Evolutionary conservation across 1,140 invertebrate genomes (phyloP).

Genomic region (Drosophila willistoni): DNA sequence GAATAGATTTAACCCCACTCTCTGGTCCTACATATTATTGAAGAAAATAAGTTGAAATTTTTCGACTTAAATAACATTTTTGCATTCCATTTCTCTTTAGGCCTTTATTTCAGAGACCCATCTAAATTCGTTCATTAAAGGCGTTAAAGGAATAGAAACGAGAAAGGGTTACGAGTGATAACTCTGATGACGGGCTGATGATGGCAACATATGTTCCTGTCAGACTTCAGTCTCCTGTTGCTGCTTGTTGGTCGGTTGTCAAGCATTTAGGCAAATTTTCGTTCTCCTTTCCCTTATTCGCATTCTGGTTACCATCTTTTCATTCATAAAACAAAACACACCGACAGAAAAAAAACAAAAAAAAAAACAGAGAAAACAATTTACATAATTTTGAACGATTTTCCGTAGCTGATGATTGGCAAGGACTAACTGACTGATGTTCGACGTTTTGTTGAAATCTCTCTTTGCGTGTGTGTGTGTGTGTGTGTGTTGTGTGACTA

Average conservation of each 20-base stretch:
- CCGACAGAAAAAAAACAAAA: background rate
- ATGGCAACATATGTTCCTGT: slow-evolving; percentile 76
- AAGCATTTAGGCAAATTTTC: slow-evolving; percentile 79
- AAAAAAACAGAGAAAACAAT: slow-evolving; percentile 48
- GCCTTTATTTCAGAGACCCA: too few relatives aligned
- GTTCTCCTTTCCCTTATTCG: slow-evolving; percentile 48
- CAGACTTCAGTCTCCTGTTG: slow-evolving; percentile 52
- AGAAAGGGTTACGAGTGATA: slow-evolving; percentile 1
- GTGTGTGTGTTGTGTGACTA: slow-evolving; percentile 49
- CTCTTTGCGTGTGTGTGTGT: slow-evolving; percentile 42
- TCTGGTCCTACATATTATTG: too few relatives aligned
- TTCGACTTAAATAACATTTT: too few relatives aligned
- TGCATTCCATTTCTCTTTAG: too few relatives aligned
- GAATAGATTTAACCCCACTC: too few relatives aligned
- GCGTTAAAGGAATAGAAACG: background rate
- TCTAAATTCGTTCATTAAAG: background rate
- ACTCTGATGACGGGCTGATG: slow-evolving; percentile 40
- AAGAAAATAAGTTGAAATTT: too few relatives aligned
- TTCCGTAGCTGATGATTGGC: slow-evolving; percentile 49
- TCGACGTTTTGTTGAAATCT: slow-evolving; percentile 63
- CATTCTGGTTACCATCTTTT: background rate
- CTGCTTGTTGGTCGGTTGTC: slow-evolving; percentile 29
- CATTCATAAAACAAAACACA: slow-evolving; percentile 17
- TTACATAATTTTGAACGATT: slow-evolving; percentile 78
- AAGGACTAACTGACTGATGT: slow-evolving; percentile 32